Percentiles rank a stretch among this genome's conserved stretches.
Evolutionary conservation across 2,797 vertebrate genomes (phyloP).

Genomic region (Myiothlypis coronata): DNA sequence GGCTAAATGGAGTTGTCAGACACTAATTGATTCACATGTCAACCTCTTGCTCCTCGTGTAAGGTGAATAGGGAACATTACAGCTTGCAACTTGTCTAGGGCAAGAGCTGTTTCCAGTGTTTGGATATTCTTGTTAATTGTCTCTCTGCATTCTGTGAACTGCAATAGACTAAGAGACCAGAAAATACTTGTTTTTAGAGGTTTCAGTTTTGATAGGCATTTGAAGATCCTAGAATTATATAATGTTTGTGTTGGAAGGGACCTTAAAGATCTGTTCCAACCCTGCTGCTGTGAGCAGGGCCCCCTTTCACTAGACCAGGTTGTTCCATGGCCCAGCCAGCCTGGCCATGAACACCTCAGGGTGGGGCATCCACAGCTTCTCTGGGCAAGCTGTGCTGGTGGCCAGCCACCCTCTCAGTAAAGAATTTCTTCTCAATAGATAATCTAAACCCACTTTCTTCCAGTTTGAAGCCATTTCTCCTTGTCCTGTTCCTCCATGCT

Average conservation of each 20-base stretch:
- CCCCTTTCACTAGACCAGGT: neutral
- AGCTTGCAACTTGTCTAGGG: neutral
- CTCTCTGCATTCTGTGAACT: neutral
- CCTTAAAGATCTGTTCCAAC: neutral
- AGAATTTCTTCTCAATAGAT: neutral
- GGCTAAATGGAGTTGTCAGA: neutral
- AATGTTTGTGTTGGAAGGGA: neutral
- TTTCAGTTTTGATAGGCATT: neutral
- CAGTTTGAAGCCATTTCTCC: neutral
- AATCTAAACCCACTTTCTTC: neutral
- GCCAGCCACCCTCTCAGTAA: neutral
- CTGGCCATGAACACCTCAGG: neutral
- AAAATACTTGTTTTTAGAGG: neutral
- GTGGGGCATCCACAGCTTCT: neutral
- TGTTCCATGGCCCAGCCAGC: neutral
- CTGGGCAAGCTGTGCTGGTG: neutral
- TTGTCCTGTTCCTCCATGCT: neutral
- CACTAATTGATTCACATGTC: neutral
- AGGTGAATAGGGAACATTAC: neutral
- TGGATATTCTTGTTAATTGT: neutral
- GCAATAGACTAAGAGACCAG: neutral
- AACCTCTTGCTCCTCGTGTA: neutral
- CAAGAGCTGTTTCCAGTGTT: neutral
- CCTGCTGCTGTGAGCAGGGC: neutral
- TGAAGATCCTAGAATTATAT: neutral